A percentile compares a stretch with the other conserved stretches of the same genome.
Conservation (phyloP, 1,140 invertebrate genomes). For the Macrotrachela quadricornifera region DNA sequence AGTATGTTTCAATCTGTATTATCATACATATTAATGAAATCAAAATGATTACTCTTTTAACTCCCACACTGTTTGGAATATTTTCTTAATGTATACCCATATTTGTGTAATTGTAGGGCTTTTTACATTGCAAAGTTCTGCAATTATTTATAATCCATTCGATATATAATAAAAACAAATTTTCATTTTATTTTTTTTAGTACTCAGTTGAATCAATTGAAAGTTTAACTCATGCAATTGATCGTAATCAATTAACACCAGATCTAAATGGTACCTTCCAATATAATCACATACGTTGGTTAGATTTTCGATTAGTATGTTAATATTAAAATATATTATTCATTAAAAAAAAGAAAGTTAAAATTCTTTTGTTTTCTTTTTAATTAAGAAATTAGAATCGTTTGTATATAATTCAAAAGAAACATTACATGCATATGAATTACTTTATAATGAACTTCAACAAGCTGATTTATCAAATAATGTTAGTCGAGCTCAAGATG, state of each 20-base stretch:
- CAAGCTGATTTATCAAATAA: constrained; percentile 1
- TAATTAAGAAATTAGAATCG: constrained; percentile 3
- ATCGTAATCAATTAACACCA: constrained; percentile 63
- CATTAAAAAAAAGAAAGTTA: background rate
- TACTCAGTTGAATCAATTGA: constrained; percentile 85
- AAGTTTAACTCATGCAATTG: constrained; percentile 67
- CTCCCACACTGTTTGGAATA: too few species aligned
- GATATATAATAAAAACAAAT: too few species aligned
- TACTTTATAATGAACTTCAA: constrained; percentile 1
- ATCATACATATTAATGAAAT: too few species aligned
- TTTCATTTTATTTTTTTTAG: constrained; percentile 41
- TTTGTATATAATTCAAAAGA: constrained; percentile 1
- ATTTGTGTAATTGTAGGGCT: too few species aligned
- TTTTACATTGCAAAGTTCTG: too few species aligned
- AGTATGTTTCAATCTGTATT: too few species aligned
- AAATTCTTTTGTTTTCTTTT: background rate
- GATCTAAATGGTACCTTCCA: constrained; percentile 77
- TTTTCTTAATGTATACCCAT: too few species aligned
- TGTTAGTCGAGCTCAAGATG: constrained; percentile 1
- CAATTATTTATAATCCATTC: too few species aligned
- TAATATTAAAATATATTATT: constrained; percentile 15
- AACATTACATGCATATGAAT: background rate
- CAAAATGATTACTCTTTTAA: too few species aligned
- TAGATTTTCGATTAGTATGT: constrained; percentile 54
- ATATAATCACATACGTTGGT: constrained; percentile 89